Evolutionary conservation across 1,140 invertebrate genomes (phyloP).

Genomic region (Pygmarrhopalites habei): DNA sequence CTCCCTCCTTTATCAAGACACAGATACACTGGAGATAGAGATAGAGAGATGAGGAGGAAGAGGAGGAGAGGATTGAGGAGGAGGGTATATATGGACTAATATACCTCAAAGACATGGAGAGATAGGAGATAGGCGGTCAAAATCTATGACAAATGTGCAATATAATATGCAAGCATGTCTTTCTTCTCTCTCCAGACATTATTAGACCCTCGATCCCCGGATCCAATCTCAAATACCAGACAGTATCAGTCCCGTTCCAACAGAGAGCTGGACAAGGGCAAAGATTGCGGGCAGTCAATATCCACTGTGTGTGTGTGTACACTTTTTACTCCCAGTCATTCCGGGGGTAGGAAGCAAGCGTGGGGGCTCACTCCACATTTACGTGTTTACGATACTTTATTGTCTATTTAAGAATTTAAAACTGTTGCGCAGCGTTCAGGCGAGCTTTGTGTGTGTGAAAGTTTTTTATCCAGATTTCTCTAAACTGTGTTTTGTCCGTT

Average conservation of each 20-base stretch:
- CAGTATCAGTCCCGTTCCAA: no score
- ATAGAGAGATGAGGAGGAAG: background rate
- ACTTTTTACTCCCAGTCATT: no score
- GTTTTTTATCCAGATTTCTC: no score
- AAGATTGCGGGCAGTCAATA: no score
- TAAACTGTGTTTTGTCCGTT: no score
- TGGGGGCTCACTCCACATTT: background rate
- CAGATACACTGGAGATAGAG: background rate
- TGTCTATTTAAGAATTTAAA: background rate
- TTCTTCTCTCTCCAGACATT: background rate
- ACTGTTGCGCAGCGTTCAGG: no score
- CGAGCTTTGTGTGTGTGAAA: no score
- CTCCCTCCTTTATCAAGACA: conserved; percentile 21
- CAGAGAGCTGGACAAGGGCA: no score
- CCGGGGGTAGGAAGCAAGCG: no score
- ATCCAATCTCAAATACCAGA: background rate
- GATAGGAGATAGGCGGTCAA: background rate
- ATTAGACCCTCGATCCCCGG: background rate
- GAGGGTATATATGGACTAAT: background rate
- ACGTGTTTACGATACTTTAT: conserved; percentile 11
- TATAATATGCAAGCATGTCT: conserved; percentile 11
- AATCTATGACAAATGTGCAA: conserved; percentile 15
- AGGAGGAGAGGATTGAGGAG: no score
- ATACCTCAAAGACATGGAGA: background rate
- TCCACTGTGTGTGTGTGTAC: no score